Conservation (phyloP, 2,888 invertebrate species). For the Scaptomyza tumidula region DNA sequence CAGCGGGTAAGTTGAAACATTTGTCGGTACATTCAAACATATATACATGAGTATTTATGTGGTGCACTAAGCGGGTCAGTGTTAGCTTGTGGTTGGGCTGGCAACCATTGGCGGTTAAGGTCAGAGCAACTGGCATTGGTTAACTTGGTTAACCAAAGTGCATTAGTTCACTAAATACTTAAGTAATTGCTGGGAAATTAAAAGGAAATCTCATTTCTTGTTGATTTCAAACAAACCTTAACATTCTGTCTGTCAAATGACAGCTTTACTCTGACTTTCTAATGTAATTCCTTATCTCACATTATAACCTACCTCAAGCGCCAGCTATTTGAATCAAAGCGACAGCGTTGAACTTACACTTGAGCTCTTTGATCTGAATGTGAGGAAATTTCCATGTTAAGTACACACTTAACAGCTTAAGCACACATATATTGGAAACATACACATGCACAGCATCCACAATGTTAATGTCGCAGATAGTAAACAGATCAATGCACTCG, state of each 20-base stretch:
- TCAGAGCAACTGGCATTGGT: slow-evolving; percentile 37
- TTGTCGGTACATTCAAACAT: background rate
- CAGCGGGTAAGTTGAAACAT: slow-evolving; percentile 59
- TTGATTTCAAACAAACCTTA: background rate
- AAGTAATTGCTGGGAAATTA: background rate
- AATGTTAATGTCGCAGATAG: slow-evolving; percentile 58
- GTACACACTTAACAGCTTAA: background rate
- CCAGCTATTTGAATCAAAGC: background rate
- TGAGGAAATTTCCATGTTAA: slow-evolving; percentile 55
- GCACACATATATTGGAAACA: background rate
- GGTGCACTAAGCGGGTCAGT: slow-evolving; percentile 43
- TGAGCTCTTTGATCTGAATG: slow-evolving; percentile 1
- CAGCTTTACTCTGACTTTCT: background rate
- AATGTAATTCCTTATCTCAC: background rate
- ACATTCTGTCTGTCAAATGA: background rate
- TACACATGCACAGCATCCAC: slow-evolving; percentile 13
- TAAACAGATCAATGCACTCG: slow-evolving; percentile 67
- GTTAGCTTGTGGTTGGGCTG: slow-evolving; percentile 33
- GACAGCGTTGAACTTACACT: background rate
- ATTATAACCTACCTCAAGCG: slow-evolving; percentile 45
- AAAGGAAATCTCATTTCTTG: background rate
- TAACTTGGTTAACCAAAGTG: slow-evolving; percentile 45
- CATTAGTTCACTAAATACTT: background rate
- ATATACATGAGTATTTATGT: slow-evolving; percentile 1
- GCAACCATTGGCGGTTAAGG: slow-evolving; percentile 10